Evolutionary conservation across 2,888 invertebrate species (phyloP).

Genomic region (Sepiola atlantica): DNA sequence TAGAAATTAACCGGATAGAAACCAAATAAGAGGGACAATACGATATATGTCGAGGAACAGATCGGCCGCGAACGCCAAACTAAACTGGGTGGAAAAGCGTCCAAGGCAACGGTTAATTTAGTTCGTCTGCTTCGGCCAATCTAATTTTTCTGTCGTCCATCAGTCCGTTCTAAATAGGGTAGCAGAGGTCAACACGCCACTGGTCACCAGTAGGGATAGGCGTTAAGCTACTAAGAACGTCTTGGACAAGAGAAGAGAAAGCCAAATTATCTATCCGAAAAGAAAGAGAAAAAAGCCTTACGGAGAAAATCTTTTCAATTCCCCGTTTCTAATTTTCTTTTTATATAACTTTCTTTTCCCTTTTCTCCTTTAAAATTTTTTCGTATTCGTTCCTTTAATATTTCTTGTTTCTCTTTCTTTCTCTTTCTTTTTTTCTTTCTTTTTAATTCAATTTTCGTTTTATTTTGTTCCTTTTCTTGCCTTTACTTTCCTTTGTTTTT

Average conservation of each 20-base stretch:
- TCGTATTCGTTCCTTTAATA: no score
- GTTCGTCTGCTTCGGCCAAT: not conserved
- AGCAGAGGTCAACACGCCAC: not conserved
- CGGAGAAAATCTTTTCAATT: no score
- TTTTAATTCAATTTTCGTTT: no score
- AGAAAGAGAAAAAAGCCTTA: not conserved
- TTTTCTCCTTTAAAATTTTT: no score
- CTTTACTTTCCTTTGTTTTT: no score
- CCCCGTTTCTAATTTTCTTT: no score
- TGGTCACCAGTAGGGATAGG: not conserved
- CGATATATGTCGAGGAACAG: not conserved
- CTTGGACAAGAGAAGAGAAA: not conserved
- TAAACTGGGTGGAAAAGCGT: not conserved
- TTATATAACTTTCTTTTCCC: no score
- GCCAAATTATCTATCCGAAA: not conserved
- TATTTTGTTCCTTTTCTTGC: no score
- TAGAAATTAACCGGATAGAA: not conserved
- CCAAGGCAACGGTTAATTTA: not conserved
- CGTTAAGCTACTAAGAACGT: not conserved
- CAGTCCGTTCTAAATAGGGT: not conserved
- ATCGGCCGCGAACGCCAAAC: not conserved
- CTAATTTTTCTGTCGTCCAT: constrained; percentile 12
- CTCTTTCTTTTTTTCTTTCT: no score
- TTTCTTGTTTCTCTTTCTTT: no score
- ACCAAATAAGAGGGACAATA: not conserved